Percentiles rank a stretch among this genome's conserved stretches.
phyloP scores from a whole-genome alignment of 1,140 invertebrate genomes.

The Apis mellifera region Amel_HAv3.1 CM009934.2:11134001-11134500 shows the following conservation, averaged over 20 bases:
- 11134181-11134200: slow-evolving; percentile 14
- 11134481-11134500: background rate
- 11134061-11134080: background rate
- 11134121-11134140: slow-evolving; percentile 1
- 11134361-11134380: background rate
- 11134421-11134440: background rate
- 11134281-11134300: background rate
- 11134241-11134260: slow-evolving; percentile 10
- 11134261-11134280: slow-evolving; percentile 24
- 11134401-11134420: background rate
- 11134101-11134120: slow-evolving; percentile 10
- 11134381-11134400: background rate
- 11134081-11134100: slow-evolving; percentile 1
- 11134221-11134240: background rate
- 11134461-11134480: slow-evolving; percentile 9
- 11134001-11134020: background rate
- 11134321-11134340: background rate
- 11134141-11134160: slow-evolving; percentile 17
- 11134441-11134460: background rate
- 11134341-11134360: background rate
- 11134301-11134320: background rate
- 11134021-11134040: background rate
- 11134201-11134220: slow-evolving; percentile 19
- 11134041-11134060: background rate
- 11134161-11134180: slow-evolving; percentile 21